A percentile compares a stretch with the other conserved stretches of the same genome.
phyloP scores from a whole-genome alignment of 2,113 vertebrate species.

The Amphilophus citrinellus region DNA sequence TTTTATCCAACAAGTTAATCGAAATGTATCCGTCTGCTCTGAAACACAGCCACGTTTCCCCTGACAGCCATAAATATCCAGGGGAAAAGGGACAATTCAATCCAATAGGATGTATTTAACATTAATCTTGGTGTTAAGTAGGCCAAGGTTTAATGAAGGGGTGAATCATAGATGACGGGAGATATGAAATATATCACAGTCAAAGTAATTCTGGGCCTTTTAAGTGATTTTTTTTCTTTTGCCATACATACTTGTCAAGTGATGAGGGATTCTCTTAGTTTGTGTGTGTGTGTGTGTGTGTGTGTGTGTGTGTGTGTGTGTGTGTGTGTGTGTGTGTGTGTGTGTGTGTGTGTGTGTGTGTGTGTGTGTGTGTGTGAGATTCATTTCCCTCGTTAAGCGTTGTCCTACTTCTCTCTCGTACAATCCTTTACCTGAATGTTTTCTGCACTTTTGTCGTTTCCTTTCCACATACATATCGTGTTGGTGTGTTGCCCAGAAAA shows the following conservation, averaged over 20 bases:
- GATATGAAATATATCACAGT: conserved; percentile 36
- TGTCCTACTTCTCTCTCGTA: conserved; percentile 38
- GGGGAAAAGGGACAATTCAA: conserved; percentile 48
- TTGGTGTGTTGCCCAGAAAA: neutral
- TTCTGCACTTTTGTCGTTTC: conserved; percentile 25
- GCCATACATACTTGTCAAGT: conserved; percentile 1
- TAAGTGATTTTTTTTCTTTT: conserved; percentile 15
- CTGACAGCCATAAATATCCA: conserved; percentile 35
- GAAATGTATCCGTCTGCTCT: conserved; percentile 12
- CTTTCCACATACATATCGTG: neutral
- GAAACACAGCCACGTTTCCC: conserved; percentile 7
- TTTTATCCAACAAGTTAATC: conserved; percentile 33
- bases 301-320: neutral
- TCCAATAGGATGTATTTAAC: conserved; percentile 66
- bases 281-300: neutral
- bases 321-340: too few relatives aligned
- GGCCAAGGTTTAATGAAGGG: conserved; percentile 49
- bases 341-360: neutral
- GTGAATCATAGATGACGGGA: conserved; percentile 44
- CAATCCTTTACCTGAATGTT: conserved; percentile 23
- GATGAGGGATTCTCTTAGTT: neutral
- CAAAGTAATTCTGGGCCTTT: conserved; percentile 34
- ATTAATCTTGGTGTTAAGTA: conserved; percentile 49
- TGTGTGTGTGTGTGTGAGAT: conserved; percentile 31
- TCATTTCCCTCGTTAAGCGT: conserved; percentile 46